These are phyloP conservation scores for Darevskia mixta DNA, from an alignment of 2,797 vertebrate genomes.

Conservation along the genomic window DNA sequence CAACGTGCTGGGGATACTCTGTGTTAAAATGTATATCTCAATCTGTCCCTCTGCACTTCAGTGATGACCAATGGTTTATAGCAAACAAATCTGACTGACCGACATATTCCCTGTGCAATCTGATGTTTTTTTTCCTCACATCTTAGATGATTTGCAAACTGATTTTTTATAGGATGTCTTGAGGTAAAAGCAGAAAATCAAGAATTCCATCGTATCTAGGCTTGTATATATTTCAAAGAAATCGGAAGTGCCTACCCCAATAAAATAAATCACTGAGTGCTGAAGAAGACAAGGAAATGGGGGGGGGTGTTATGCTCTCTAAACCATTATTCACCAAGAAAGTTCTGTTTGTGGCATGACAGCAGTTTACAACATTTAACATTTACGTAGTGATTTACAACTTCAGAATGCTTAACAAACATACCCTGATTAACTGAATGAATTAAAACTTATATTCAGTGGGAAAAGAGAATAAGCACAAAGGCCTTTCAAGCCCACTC, in stretches of 20 bases:
- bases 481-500: constrained; percentile 7
- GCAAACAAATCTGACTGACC: no score
- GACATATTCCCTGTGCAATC: neutral
- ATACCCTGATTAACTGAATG: constrained; percentile 27
- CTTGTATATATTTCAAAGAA: neutral
- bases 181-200: neutral
- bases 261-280: neutral
- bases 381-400: constrained; percentile 17
- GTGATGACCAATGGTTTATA: no score
- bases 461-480: neutral
- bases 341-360: neutral
- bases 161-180: neutral
- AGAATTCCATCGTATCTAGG: neutral
- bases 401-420: constrained; percentile 27
- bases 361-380: constrained; percentile 29
- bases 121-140: neutral
- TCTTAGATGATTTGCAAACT: neutral
- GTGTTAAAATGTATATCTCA: no score
- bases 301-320: neutral
- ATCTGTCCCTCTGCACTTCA: no score
- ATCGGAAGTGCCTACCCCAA: neutral
- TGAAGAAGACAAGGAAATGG: neutral
- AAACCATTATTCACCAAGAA: neutral
- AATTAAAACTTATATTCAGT: constrained; percentile 12
- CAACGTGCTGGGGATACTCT: no score